These are phyloP conservation scores for Listrodromus nycthemerus DNA, from an alignment of 2,888 invertebrate species.

Conservation along the genomic window DNA sequence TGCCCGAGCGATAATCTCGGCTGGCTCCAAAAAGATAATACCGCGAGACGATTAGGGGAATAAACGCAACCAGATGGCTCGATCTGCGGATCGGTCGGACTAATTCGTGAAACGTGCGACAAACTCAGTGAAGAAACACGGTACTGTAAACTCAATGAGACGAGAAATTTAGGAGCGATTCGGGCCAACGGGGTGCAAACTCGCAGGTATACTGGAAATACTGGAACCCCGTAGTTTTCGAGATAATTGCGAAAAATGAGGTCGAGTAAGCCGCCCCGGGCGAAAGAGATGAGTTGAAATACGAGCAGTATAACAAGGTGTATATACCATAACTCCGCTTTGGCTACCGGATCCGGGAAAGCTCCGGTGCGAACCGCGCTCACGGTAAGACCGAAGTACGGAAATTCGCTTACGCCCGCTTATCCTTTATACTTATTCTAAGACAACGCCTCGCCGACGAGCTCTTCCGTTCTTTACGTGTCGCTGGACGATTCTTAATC, in stretches of 20 bases:
- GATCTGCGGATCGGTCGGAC: constrained; percentile 32
- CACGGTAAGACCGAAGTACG: constrained; percentile 17
- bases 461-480: constrained; percentile 2
- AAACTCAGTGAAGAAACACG: constrained; percentile 11
- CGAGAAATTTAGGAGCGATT: background rate
- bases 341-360: constrained; percentile 28
- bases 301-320: constrained; percentile 19
- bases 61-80: constrained; percentile 27
- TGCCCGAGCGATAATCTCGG: background rate
- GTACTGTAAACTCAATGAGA: background rate
- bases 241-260: constrained; percentile 77
- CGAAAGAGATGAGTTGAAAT: constrained; percentile 7
- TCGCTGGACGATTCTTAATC: constrained; percentile 16
- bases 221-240: constrained; percentile 38
- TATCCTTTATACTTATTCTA: constrained; percentile 77
- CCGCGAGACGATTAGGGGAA: constrained; percentile 45
- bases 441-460: constrained; percentile 76
- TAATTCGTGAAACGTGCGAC: constrained; percentile 38
- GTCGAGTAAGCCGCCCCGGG: constrained; percentile 49
- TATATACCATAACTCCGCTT: background rate
- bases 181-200: constrained; percentile 19
- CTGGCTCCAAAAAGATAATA: background rate
- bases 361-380: background rate
- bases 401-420: constrained; percentile 75
- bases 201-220: constrained; percentile 47